Evolutionary conservation across 2,888 invertebrate genomes (phyloP).

Genomic region (Lepetodrilus schrolli): DNA sequence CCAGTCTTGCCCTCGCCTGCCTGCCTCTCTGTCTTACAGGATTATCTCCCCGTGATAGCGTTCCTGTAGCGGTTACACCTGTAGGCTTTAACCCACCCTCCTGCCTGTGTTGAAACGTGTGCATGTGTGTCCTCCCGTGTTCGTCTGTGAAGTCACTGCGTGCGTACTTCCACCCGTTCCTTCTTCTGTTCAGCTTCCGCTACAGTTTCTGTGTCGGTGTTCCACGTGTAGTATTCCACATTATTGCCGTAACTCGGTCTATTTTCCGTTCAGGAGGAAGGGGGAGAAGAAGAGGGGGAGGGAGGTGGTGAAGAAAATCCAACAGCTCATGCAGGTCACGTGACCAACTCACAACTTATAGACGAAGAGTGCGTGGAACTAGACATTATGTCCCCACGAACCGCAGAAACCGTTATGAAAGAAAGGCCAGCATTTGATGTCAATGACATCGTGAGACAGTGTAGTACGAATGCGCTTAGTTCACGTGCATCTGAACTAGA

Average conservation of each 20-base stretch:
- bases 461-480: too few species aligned
- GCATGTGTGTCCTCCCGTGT: background rate
- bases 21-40: background rate
- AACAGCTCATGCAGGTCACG: background rate
- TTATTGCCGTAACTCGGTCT: background rate
- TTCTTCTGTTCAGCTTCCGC: background rate
- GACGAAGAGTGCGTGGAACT: background rate
- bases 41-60: background rate
- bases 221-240: background rate
- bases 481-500: too few species aligned
- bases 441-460: background rate
- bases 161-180: background rate
- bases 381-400: background rate
- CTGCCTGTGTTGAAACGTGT: background rate
- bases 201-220: background rate
- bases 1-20: background rate
- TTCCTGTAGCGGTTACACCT: background rate
- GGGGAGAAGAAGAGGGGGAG: background rate
- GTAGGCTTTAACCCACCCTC: slow-evolving; percentile 5
- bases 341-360: background rate
- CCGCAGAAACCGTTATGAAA: background rate
- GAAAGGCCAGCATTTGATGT: background rate
- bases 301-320: background rate
- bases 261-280: slow-evolving; percentile 20
- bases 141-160: slow-evolving; percentile 8